Percentiles rank a stretch among this genome's conserved stretches.
These are phyloP conservation scores for Drosophila fulvimacula DNA, from an alignment of 2,888 invertebrate species.

Conservation along the genomic window DNA sequence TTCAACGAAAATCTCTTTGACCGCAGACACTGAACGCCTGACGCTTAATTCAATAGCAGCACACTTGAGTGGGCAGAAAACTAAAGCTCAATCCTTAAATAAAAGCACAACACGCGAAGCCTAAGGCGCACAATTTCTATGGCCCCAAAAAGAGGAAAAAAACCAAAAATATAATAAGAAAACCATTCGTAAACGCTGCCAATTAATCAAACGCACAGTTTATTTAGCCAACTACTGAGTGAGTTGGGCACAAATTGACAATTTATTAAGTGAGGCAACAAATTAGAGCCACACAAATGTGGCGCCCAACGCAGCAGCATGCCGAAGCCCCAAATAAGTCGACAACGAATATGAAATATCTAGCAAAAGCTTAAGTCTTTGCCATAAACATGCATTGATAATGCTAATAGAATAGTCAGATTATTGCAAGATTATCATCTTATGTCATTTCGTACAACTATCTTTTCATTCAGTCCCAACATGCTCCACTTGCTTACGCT, in stretches of 20 bases:
- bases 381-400: background rate
- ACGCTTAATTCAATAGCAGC: constrained; percentile 16
- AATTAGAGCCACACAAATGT: constrained; percentile 40
- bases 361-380: background rate
- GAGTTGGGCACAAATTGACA: constrained; percentile 59
- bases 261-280: constrained; percentile 54
- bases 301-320: constrained; percentile 43
- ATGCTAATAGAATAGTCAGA: background rate
- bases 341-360: constrained; percentile 10
- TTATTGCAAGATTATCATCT: background rate
- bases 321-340: background rate
- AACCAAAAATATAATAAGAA: constrained; percentile 5
- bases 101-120: constrained; percentile 13
- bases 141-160: constrained; percentile 5
- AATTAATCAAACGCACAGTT: constrained; percentile 60
- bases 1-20: constrained; percentile 6
- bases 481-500: background rate
- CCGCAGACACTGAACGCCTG: background rate
- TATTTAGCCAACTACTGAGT: constrained; percentile 44
- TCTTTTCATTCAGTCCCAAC: background rate
- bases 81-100: constrained; percentile 18
- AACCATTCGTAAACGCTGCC: constrained; percentile 31
- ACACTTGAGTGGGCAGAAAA: constrained; percentile 9
- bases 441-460: background rate
- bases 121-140: constrained; percentile 4